Base-by-base conservation (phyloP, 1,140 invertebrate genomes). In the Macrostomum lignano region DNA sequence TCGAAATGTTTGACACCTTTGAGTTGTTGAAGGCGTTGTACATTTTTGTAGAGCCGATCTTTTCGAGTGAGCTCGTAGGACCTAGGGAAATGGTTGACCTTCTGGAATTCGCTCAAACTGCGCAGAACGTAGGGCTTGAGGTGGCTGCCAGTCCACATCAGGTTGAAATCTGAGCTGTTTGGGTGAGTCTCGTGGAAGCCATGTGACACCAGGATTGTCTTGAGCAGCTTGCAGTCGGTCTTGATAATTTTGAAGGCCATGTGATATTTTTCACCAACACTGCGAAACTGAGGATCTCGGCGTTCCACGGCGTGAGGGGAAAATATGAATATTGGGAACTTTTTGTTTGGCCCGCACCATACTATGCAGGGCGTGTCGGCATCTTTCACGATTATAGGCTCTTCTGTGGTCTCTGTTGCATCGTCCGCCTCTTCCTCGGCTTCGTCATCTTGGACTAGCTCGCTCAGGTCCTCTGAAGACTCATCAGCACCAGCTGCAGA, bases 21-120 rank as follows among this genome's bases (percentile, higher is more conserved):
- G 14, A 51, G 41, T 9, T 14, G 24, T 48, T 84, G 78, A 74
- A 86, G 78, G 41, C 72, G 43, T 35, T 57, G 52, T 29, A 60
- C 40, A 42, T 60, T 60, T 44, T 55, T 58, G 38, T 47, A 61
- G 7, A 61, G 45, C 33, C 54, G 45, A 36, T 62, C 60, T 41
- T 62, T 62, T 32, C 58, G 44, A 34, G 59, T 61, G 13, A 62
- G 36, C 44, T 61, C 70, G 52, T 81, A 84, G 0, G 78, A 59
- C 31, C 55, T 71, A 7, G 79, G 79, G 56, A 86, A 86, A 58
- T 86, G 79, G 54, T 86, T 86, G 17, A 84, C 72, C 49, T 76
- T 67, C 59, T 84, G 78, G 52, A 78, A 74, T 21, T 73, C 66
- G 28, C 70, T 64, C 37, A 86, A 15, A 14, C 14, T 9, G 15